Percentiles rank a stretch among this genome's conserved stretches.
phyloP scores from a whole-genome alignment of 2,797 vertebrate species.

The Brotula barbata region DNA sequence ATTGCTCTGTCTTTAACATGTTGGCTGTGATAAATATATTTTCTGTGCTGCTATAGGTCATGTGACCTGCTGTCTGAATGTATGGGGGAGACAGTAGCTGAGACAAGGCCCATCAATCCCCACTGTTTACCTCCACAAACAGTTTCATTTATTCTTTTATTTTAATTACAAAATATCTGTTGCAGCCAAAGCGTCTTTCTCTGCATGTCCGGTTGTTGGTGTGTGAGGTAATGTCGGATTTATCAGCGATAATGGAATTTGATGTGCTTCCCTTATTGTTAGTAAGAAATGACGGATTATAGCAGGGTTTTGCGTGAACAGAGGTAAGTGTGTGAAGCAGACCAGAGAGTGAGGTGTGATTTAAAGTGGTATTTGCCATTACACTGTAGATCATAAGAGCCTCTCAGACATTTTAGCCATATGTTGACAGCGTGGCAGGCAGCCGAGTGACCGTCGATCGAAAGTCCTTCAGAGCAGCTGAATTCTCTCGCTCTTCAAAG shows the following conservation, averaged over 20 bases:
- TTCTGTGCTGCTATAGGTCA: slow-evolving; percentile 51
- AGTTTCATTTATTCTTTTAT: too few relatives aligned
- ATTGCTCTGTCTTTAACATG: slow-evolving; percentile 46
- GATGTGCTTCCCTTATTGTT: slow-evolving; percentile 32
- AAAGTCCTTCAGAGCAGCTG: slow-evolving; percentile 63
- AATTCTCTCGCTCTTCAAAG: slow-evolving; percentile 61
- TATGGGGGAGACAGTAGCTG: slow-evolving; percentile 60
- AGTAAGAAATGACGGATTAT: slow-evolving; percentile 36
- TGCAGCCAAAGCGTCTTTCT: slow-evolving; percentile 46
- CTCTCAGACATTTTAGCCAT: slow-evolving; percentile 56
- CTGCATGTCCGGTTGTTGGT: slow-evolving; percentile 27
- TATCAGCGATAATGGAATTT: slow-evolving; percentile 46
- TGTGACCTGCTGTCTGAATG: slow-evolving; percentile 63
- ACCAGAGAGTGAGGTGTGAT: slow-evolving; percentile 57
- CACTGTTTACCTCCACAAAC: slow-evolving; percentile 70
- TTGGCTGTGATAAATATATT: slow-evolving; percentile 59
- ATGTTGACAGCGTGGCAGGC: slow-evolving; percentile 56
- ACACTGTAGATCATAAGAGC: slow-evolving; percentile 67
- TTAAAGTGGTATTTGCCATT: slow-evolving; percentile 71
- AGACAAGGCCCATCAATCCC: slow-evolving; percentile 70
- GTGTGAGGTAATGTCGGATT: slow-evolving; percentile 49
- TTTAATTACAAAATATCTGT: slow-evolving; percentile 69
- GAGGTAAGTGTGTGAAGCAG: slow-evolving; percentile 23
- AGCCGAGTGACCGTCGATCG: slow-evolving; percentile 65
- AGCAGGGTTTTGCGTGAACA: slow-evolving; percentile 27